Base-by-base conservation (phyloP, 2,888 invertebrate species). In the Lasius platythorax region DNA sequence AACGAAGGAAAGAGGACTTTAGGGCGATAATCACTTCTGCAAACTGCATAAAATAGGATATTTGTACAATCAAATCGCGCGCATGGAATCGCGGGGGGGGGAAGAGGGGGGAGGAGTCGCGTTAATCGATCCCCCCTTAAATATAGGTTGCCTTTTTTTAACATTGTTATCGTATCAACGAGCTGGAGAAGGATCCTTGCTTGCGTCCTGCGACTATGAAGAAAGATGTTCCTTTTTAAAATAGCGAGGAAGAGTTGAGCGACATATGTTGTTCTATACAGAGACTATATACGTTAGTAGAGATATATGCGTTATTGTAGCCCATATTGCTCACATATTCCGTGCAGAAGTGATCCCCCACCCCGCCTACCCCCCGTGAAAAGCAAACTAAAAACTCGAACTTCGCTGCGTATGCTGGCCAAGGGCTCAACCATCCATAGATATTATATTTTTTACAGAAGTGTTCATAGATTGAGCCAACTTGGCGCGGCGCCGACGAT, bases 401-500 rank as follows among this genome's bases (percentile, higher is more conserved):
- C 53, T 90, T 91, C 90, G 91, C 87, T 89, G 88, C 78, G 50
- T 91, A 87, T 90, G 93, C 92, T 91, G 87, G 90, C 92, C 91
- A 89, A 91, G 90, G 92, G 93, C 94, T 94, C 93, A 94, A 94
- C 92, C 92, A 93, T 93, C 93, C 93, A 94, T 94, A 94, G 94
- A 93, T 93, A 89, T 93, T 94, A 94, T 94, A 94, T 94, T 94
- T 94, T 94, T 94, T 94, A 94, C 94, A 94, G 93, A 94, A 93
- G 94, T 93, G 93, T 94, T 94, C 92, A 94, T 93, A 93, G 93
- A 93, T 94, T 93, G 94, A 93, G 94, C 93, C 92, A 88, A 84
- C 92, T 91, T 92, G 93, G 92, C 91, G 90, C 88, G 90, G 92
- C 93, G 91, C 46, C 92, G 91, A 93, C 37, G 67, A 67, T 40